Evolutionary conservation across 2,797 vertebrate species (phyloP).

Genomic region (Clarias fuscus): DNA sequence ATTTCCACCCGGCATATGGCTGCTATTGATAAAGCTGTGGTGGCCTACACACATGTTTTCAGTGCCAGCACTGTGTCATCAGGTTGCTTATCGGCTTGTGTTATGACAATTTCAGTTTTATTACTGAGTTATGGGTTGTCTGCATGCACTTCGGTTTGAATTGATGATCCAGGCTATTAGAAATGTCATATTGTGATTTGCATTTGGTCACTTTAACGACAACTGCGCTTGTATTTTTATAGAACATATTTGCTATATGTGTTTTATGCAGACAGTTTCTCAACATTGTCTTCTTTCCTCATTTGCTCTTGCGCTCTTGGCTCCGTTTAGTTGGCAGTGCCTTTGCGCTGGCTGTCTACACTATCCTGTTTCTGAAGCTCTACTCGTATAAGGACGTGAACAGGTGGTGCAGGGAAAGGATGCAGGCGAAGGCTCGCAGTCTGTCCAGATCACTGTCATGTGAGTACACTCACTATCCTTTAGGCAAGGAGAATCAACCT

Average conservation of each 20-base stretch:
- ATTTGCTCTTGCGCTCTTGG: slow-evolving; percentile 25
- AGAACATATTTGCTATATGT: neutral
- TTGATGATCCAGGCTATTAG: neutral
- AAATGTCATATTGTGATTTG: neutral
- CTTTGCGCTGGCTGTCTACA: slow-evolving; percentile 75
- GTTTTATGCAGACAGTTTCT: neutral
- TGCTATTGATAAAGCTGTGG: slow-evolving; percentile 64
- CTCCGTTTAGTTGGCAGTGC: slow-evolving; percentile 76
- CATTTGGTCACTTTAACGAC: slow-evolving; percentile 7
- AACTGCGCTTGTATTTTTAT: neutral
- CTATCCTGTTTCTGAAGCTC: slow-evolving; percentile 87
- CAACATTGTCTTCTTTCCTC: neutral
- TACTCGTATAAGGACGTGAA: slow-evolving; percentile 90
- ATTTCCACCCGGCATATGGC: slow-evolving; percentile 66
- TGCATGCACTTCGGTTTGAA: neutral
- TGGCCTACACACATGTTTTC: slow-evolving; percentile 37
- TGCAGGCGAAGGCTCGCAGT: slow-evolving; percentile 68
- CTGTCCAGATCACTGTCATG: slow-evolving; percentile 77
- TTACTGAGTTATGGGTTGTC: neutral
- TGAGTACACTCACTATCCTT: slow-evolving; percentile 66
- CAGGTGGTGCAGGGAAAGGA: slow-evolving; percentile 82
- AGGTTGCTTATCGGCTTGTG: slow-evolving; percentile 28
- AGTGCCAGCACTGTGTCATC: slow-evolving; percentile 47
- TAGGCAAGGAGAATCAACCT: slow-evolving; percentile 10
- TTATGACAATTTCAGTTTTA: slow-evolving; percentile 2